Evolutionary conservation across 2,888 invertebrate species (phyloP).

Genomic region (Busseola fusca): DNA sequence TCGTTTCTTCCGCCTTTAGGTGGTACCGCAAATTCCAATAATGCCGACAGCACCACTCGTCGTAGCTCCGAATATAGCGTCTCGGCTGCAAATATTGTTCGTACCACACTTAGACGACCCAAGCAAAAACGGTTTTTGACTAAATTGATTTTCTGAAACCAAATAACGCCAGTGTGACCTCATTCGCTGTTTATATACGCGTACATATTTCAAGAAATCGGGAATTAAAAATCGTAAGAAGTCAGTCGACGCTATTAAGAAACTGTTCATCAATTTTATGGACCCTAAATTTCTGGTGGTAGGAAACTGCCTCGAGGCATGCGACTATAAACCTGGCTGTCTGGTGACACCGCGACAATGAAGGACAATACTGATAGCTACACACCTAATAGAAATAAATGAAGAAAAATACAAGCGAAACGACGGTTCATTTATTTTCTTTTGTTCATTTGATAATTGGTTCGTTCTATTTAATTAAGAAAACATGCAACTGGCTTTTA

Average conservation of each 20-base stretch:
- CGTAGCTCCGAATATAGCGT: conserved; percentile 75
- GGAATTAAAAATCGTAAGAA: conserved; percentile 69
- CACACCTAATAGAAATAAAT: conserved; percentile 72
- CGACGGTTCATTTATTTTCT: conserved; percentile 33
- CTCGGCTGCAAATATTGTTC: conserved; percentile 79
- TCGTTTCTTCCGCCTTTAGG: conserved; percentile 62
- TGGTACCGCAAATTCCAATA: conserved; percentile 76
- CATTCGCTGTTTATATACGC: conserved; percentile 54
- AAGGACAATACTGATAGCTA: conserved; percentile 73
- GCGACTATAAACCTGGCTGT: conserved; percentile 82
- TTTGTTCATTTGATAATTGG: conserved; percentile 42
- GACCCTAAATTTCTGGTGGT: conserved; percentile 84
- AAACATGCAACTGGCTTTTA: not conserved
- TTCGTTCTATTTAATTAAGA: conserved; percentile 14
- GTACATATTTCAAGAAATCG: conserved; percentile 59
- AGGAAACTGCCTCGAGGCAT: conserved; percentile 83
- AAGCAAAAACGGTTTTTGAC: conserved; percentile 75
- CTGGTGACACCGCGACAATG: conserved; percentile 83
- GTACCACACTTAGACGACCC: conserved; percentile 72
- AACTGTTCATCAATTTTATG: conserved; percentile 86
- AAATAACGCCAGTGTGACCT: conserved; percentile 62
- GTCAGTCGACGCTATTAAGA: conserved; percentile 80
- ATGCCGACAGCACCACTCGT: conserved; percentile 72
- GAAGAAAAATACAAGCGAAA: conserved; percentile 55
- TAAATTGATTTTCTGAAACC: conserved; percentile 73